Evolutionary conservation across 2,113 vertebrate species (phyloP), one percentile per base, ranked within the genome.

Genomic region (Columba janthina): DNA sequence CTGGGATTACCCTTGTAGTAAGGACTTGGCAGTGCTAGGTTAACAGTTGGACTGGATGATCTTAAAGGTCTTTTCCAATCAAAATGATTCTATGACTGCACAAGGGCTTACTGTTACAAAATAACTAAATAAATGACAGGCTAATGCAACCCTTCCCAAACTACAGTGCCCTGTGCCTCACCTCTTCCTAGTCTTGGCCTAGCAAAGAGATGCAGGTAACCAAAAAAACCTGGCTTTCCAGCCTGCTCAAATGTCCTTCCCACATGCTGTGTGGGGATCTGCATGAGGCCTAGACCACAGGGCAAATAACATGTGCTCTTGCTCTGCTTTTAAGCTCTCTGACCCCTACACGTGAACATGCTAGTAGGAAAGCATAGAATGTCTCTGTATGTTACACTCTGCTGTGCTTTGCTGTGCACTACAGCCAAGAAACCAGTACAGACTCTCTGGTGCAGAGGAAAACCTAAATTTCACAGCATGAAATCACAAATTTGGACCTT

Each of bases 251-350:
- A 5, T 24, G 32, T 65, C 10, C 18, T 72, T 4, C 10, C 4
- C 15, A n/a, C 12, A 18, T 0, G 2, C 20, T 42, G 26, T 4
- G 2, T 15, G 2, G 5, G 7, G 11, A 54, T 34, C 28, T 53
- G 7, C 28, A 62, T 3, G 4, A 86, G 31, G 12, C 18, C 34
- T 48, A 66, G 18, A 3, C 14, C 28, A 67, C 28, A 77, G 51
- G 25, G 70, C 14, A 58, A 44, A 42, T 1, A 18, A 16, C 4
- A 19, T 4, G 5, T 29, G 12, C 16, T 36, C 6, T 40, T 91
- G 15, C 15, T 48, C 36, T 72, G 28, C 31, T 73, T 8, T 65
- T 57, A 25, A 89, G 6, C 36, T 71, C 15, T 54, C 31, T 78
- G 40, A 1, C 4, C 44, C 9, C 31, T 50, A 44, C 77, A 74